Evolutionary conservation across 2,888 invertebrate species (phyloP), one percentile per base, ranked within the genome.

Genomic region (Galerucella nymphaeae): DNA sequence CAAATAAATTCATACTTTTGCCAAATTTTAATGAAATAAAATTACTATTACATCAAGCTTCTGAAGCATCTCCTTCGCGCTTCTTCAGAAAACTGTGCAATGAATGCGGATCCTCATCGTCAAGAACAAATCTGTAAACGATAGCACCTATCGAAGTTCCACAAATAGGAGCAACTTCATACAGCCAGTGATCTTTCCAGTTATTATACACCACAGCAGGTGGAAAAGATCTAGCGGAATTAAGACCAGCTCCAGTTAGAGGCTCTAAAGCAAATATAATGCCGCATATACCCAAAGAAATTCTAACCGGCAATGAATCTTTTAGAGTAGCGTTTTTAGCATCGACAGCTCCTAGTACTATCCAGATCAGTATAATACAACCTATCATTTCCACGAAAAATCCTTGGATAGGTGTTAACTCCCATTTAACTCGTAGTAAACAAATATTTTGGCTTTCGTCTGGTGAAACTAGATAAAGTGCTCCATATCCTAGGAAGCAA

Each of bases 141-240:
- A 69, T 16, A 0, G 77, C 73, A 14, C 65, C 76, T 2, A 62
- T 16, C 11, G 59, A 58, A 61, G 67, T 68, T 38, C 78, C 78
- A 16, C 61, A 23, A 23, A 59, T 20, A 1, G 78, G 78, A 23
- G 72, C 77, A 14, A 75, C 0, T 41, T 75, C 58, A 38, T 74
- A 78, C 2, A 75, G 41, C 78, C 77, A 77, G 14, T 72, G 66
- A 38, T 75, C 42, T 5, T 53, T 66, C 66, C 66, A 77, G 16
- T 69, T n/a, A 38, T 69, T 73, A 42, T 63, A 70, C 20, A 73
- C 68, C 10, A 76, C 14, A 16, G 69, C 66, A 2, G 78, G 74
- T 11, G 78, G 74, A 1, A 76, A 50, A 48, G 71, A 64, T 66
- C 78, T 71, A 6, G 78, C 78, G 1, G 77, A 57, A 69, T 79